These are phyloP conservation scores for Cuniculus paca DNA, from an alignment of 2,797 vertebrate genomes.

Conservation along the genomic window DNA sequence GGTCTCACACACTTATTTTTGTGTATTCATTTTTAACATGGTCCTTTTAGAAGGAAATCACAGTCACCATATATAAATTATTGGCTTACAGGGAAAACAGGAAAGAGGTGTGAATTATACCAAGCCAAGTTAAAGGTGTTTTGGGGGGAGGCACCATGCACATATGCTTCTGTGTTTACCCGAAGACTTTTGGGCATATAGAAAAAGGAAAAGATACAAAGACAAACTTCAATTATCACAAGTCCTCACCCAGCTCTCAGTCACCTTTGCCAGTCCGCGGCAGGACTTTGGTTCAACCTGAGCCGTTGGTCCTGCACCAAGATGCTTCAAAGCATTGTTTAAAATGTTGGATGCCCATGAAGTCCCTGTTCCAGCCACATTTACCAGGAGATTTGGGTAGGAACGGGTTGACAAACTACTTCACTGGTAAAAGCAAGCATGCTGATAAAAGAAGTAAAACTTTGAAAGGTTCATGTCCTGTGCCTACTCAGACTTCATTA, in stretches of 20 bases:
- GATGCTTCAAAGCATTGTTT: slow-evolving; percentile 89
- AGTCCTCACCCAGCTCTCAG: neutral
- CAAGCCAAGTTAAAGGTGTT: neutral
- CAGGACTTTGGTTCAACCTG: neutral
- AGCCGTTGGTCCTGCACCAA: slow-evolving; percentile 58
- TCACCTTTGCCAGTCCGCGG: neutral
- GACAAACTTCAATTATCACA: neutral
- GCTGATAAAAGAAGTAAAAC: slow-evolving; percentile 89
- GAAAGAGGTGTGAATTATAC: neutral
- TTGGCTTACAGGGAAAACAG: neutral
- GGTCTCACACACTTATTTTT: slow-evolving; percentile 35
- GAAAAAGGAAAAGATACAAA: neutral
- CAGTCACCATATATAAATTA: neutral
- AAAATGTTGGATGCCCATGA: slow-evolving; percentile 75
- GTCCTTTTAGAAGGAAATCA: slow-evolving; percentile 59
- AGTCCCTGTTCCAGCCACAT: neutral
- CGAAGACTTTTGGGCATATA: neutral
- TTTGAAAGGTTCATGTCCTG: slow-evolving; percentile 66
- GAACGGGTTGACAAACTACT: slow-evolving; percentile 83
- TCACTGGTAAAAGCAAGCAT: slow-evolving; percentile 92
- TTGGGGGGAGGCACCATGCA: neutral
- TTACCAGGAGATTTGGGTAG: neutral
- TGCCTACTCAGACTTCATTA: slow-evolving; percentile 68
- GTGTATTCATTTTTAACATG: neutral
- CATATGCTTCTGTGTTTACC: neutral